phyloP scores from a whole-genome alignment of 2,888 invertebrate genomes.

The Pollenia griseotomentosa region DNA sequence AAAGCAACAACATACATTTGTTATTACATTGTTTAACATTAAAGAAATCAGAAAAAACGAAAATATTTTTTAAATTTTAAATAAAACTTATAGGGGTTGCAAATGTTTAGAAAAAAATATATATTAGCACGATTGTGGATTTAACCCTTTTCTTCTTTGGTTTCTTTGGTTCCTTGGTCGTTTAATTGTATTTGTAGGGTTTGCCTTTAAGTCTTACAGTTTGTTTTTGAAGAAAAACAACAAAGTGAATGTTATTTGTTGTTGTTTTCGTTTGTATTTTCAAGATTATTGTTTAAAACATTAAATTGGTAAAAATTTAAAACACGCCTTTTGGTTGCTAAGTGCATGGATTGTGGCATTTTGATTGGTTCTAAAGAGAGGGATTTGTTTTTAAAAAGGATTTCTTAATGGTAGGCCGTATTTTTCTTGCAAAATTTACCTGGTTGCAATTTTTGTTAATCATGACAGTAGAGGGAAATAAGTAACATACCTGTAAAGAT shows the following conservation, averaged over 20 bases:
- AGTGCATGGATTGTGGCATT: conserved; percentile 46
- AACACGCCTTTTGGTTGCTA: conserved; percentile 71
- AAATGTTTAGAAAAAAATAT: conserved; percentile 27
- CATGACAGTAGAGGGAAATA: not conserved
- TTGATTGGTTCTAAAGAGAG: conserved; percentile 54
- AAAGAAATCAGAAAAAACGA: conserved; percentile 52
- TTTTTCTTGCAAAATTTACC: conserved; percentile 47
- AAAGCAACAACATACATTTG: conserved; percentile 43
- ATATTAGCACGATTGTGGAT: conserved; percentile 20
- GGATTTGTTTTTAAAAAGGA: not conserved
- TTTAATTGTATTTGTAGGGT: conserved; percentile 35
- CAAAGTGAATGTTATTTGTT: conserved; percentile 31
- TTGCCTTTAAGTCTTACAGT: conserved; percentile 56
- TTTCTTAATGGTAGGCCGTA: conserved; percentile 30
- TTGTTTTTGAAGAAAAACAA: conserved; percentile 46
- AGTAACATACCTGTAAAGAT: conserved; percentile 62
- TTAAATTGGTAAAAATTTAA: conserved; percentile 17
- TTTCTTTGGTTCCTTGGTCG: not conserved
- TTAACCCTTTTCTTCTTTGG: conserved; percentile 42
- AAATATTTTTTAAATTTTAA: conserved; percentile 15
- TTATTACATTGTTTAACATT: conserved; percentile 58
- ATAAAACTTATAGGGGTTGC: conserved; percentile 9
- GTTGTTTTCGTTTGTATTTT: conserved; percentile 10
- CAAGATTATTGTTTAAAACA: conserved; percentile 11
- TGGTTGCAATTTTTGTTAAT: not conserved